Percentiles rank a stretch among this genome's conserved stretches.
These are phyloP conservation scores for Oostethus manadensis DNA, from an alignment of 2,113 vertebrate species.

Conservation along the genomic window DNA sequence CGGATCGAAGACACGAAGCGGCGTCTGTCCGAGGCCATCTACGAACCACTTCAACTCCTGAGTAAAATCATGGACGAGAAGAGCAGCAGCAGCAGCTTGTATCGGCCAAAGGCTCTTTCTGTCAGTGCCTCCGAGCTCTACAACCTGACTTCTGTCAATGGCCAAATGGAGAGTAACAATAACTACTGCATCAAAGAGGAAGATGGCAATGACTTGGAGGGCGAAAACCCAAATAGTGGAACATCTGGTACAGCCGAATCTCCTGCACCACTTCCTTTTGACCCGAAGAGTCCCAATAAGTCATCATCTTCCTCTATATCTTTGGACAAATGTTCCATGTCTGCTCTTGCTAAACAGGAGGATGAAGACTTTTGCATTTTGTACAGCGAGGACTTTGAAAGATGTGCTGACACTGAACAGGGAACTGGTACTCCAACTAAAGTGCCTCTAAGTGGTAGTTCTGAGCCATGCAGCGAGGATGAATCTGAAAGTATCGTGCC, in stretches of 20 bases:
- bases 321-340: constrained; percentile 85
- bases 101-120: constrained; percentile 86
- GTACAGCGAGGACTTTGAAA: constrained; percentile 84
- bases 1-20: constrained; percentile 94
- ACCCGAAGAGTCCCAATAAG: constrained; percentile 48
- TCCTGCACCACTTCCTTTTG: constrained; percentile 45
- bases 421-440: constrained; percentile 48
- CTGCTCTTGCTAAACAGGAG: constrained; percentile 85
- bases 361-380: constrained; percentile 94
- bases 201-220: constrained; percentile 76
- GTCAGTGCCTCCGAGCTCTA: constrained; percentile 90
- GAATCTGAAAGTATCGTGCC: constrained; percentile 54
- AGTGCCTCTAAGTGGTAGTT: constrained; percentile 50
- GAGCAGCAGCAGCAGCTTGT: constrained; percentile 70
- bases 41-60: constrained; percentile 90
- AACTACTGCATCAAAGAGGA: constrained; percentile 96
- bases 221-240: constrained; percentile 65
- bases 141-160: constrained; percentile 76
- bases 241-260: constrained; percentile 26
- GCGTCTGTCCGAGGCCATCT: constrained; percentile 91
- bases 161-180: constrained; percentile 88
- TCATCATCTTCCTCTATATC: constrained; percentile 45
- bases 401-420: constrained; percentile 72
- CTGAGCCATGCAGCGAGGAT: constrained; percentile 69
- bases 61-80: constrained; percentile 98